These are phyloP conservation scores for Schizothorax lantsangensis DNA, from an alignment of 2,797 vertebrate species.

Conservation along the genomic window DNA sequence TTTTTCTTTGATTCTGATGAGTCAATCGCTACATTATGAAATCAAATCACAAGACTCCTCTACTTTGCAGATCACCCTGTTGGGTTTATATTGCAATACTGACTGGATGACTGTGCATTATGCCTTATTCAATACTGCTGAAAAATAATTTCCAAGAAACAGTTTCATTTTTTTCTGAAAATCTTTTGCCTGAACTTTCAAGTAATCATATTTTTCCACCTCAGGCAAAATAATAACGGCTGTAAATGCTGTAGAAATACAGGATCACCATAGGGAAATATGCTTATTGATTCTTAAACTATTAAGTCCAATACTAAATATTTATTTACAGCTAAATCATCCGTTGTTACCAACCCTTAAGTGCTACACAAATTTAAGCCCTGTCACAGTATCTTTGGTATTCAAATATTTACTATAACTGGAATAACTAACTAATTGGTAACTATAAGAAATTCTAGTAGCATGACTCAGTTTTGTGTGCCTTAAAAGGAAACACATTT, in stretches of 20 bases:
- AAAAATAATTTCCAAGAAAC: background rate
- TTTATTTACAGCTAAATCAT: background rate
- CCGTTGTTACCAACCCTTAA: background rate
- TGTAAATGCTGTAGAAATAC: background rate
- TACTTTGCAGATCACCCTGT: background rate
- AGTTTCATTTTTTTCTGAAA: background rate
- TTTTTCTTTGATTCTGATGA: background rate
- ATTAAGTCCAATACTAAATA: background rate
- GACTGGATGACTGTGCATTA: slow-evolving; percentile 6
- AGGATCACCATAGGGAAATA: background rate
- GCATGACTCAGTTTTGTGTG: background rate
- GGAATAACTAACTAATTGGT: background rate
- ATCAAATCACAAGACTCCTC: background rate
- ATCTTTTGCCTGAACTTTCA: slow-evolving; percentile 3
- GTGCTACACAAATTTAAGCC: background rate
- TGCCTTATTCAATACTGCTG: background rate
- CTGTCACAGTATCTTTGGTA: background rate
- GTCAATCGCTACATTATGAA: background rate
- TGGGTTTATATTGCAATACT: background rate
- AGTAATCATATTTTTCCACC: background rate
- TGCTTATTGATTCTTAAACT: background rate
- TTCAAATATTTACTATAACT: background rate
- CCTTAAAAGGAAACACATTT: background rate
- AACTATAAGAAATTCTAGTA: background rate
- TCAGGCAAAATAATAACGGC: background rate